phyloP scores from a whole-genome alignment of 2,888 invertebrate species.

The Oligia strigilis region DNA sequence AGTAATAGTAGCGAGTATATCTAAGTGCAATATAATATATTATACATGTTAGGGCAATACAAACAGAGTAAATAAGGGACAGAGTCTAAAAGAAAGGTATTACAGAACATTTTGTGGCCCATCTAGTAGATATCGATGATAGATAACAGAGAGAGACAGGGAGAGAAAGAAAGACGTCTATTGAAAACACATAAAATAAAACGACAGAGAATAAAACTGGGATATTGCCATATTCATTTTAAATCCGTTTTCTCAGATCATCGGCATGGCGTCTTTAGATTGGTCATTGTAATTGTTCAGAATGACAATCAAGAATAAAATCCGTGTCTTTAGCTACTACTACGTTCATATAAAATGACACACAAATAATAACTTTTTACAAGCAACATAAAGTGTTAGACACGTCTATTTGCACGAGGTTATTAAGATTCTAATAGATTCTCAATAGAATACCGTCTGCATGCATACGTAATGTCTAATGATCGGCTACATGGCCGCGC shows the following conservation, averaged over 20 bases:
- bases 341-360: constrained; percentile 13
- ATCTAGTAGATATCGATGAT: background rate
- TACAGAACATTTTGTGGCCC: background rate
- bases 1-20: background rate
- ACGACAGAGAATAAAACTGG: constrained; percentile 2
- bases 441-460: constrained; percentile 44
- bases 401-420: constrained; percentile 51
- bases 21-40: background rate
- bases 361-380: constrained; percentile 51
- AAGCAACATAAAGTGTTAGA: constrained; percentile 52
- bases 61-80: background rate
- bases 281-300: constrained; percentile 5
- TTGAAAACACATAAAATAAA: background rate
- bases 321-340: background rate
- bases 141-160: background rate
- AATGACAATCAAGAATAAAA: constrained; percentile 28
- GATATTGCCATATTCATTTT: background rate
- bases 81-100: background rate
- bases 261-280: constrained; percentile 5
- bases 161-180: background rate
- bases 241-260: background rate
- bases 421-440: constrained; percentile 61
- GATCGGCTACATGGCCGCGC: constrained; percentile 34
- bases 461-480: constrained; percentile 57
- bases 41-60: background rate